These are phyloP conservation scores for Micropterix aruncella DNA, from an alignment of 2,888 invertebrate species.

Conservation along the genomic window DNA sequence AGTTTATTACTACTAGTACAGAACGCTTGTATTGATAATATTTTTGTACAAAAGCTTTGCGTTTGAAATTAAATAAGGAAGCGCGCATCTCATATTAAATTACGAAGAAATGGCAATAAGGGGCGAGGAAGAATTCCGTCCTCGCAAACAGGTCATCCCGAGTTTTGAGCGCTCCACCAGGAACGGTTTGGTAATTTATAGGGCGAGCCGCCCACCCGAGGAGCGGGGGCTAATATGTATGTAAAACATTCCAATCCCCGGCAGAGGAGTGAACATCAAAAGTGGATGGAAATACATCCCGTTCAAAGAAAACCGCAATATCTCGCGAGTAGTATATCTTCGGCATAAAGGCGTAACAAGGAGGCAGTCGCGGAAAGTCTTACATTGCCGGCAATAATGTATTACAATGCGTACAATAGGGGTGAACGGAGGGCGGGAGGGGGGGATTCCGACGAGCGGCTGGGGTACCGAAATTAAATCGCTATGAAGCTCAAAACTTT, in stretches of 20 bases:
- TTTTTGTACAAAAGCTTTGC: too few relatives aligned
- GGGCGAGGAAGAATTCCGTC: too few relatives aligned
- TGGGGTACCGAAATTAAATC: conserved; percentile 33
- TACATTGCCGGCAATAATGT: neutral
- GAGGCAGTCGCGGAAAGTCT: neutral
- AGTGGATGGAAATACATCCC: neutral
- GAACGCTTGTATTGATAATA: too few relatives aligned
- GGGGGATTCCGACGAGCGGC: too few relatives aligned
- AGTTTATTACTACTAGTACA: too few relatives aligned
- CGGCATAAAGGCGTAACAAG: neutral
- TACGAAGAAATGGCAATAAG: too few relatives aligned
- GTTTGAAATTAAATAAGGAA: too few relatives aligned
- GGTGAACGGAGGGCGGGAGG: too few relatives aligned
- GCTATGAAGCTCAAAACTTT: conserved; percentile 29
- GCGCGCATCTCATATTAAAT: too few relatives aligned
- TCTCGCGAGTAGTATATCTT: neutral
- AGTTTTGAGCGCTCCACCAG: too few relatives aligned
- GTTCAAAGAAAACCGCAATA: neutral
- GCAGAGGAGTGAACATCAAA: neutral
- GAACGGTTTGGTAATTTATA: neutral
- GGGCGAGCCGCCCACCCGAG: too few relatives aligned
- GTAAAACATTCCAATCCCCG: neutral
- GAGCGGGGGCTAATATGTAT: neutral
- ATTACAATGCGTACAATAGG: neutral
- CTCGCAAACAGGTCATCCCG: neutral